phyloP scores from a whole-genome alignment of 2,888 invertebrate genomes.

The Synergus itoensis region DNA sequence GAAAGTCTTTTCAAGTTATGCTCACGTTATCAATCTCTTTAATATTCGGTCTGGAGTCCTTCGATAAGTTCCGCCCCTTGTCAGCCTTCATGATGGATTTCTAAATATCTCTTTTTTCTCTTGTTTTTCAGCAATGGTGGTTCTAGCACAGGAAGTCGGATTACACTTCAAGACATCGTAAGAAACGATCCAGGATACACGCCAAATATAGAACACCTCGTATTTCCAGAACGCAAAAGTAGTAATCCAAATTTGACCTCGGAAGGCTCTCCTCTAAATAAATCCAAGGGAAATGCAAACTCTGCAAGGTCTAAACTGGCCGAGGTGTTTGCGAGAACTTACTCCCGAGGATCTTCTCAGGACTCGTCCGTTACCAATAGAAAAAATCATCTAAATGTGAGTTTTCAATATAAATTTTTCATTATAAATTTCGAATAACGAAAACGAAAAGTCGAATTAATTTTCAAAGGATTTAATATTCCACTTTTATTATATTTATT shows the following conservation, averaged over 20 bases:
- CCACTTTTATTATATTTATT: not conserved
- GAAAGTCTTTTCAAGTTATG: not conserved
- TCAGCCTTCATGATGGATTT: slow-evolving; percentile 15
- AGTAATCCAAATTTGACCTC: slow-evolving; percentile 76
- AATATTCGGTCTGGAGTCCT: not conserved
- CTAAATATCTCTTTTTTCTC: slow-evolving; percentile 15
- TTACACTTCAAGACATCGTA: slow-evolving; percentile 74
- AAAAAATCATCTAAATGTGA: slow-evolving; percentile 70
- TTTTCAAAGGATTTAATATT: not conserved
- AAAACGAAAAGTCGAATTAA: too few relatives aligned
- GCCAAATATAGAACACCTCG: slow-evolving; percentile 81
- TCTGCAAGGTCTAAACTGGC: slow-evolving; percentile 78
- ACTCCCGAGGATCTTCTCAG: slow-evolving; percentile 69
- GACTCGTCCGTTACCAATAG: slow-evolving; percentile 64
- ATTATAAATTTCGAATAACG: not conserved
- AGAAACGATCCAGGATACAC: slow-evolving; percentile 79
- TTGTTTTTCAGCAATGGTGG: slow-evolving; percentile 64
- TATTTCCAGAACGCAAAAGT: slow-evolving; percentile 79
- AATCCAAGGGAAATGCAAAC: slow-evolving; percentile 64
- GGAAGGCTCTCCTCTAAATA: slow-evolving; percentile 66
- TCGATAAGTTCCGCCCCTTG: not conserved
- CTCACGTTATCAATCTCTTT: not conserved
- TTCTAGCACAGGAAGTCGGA: slow-evolving; percentile 63
- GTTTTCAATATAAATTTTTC: slow-evolving; percentile 50
- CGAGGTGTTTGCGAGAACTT: slow-evolving; percentile 79